Evolutionary conservation across 2,113 vertebrate species (phyloP), one percentile per base, ranked within the genome.

Genomic region (Terrapene triunguis): DNA sequence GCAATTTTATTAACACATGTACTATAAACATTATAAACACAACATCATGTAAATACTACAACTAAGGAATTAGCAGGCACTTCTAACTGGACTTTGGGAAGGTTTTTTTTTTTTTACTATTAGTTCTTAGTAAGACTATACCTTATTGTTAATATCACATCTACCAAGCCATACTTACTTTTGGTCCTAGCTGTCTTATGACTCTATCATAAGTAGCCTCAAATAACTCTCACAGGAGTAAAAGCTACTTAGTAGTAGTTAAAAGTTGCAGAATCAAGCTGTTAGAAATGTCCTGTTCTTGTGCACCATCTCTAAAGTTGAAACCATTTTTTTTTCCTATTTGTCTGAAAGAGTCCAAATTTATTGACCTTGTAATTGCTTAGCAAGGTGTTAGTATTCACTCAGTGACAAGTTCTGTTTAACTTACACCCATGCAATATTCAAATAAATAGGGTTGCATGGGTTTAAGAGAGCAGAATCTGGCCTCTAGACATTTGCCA

Each of bases 341-440:
- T 65, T 65, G 57, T 29, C 27, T 59, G 32, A 57, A 24, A 57
- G 55, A 17, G 59, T 65, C 5, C 59, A 65, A 35, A 65, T 32
- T 59, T 59, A 59, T 12, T 59, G 59, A 65, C 59, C 59, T 65
- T 65, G 3, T 17, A 65, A 32, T 35, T 35, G 59, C 59, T 32
- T 65, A 35, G 59, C 13, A 65, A 65, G 32, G 59, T 65, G 59
- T 65, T 35, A 16, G 6, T 35, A 65, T 65, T 65, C 32, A 65
- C 6, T 16, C 24, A 97, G 51, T 69, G 91, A 42, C 38, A 80
- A 95, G 84, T 87, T 94, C 51, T 87, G 35, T 48, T 87, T 44
- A 89, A 84, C 4, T 4, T 35, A 44, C 92, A 93, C 5, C 32
- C 57, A 53, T 93, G 29, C 38, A 80, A 82, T 79, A 57, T 78